These are phyloP conservation scores for Halisarca cf. caerulea DNA, from an alignment of 37 sponge, comb jelly and placozoan species.

Conservation along the genomic window DNA sequence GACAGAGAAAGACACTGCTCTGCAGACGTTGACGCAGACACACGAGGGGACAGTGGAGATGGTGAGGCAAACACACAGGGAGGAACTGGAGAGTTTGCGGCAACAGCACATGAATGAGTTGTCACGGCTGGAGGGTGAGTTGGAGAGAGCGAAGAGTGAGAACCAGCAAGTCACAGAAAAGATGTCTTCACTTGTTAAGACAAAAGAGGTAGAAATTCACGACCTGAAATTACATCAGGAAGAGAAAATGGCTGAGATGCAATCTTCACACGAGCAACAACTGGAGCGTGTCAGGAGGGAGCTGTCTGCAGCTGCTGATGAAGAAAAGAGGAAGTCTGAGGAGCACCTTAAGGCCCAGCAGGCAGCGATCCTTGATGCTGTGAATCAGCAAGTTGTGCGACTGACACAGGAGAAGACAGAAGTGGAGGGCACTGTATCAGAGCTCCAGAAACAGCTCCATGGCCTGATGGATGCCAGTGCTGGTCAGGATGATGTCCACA, in stretches of 20 bases:
- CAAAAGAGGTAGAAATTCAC: too few species aligned
- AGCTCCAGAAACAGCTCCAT: not conserved
- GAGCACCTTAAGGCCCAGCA: slow-evolving; percentile 37
- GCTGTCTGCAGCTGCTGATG: too few species aligned
- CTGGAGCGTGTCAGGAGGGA: too few species aligned
- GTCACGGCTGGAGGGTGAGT: not conserved
- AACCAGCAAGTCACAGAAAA: not conserved
- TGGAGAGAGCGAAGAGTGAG: not conserved
- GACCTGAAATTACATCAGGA: too few species aligned
- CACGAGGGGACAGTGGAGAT: slow-evolving; percentile 44
- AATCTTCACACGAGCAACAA: too few species aligned
- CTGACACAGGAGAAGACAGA: not conserved
- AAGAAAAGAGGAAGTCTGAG: too few species aligned
- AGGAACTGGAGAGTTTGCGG: slow-evolving; percentile 14
- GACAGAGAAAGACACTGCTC: not conserved
- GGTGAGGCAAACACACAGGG: slow-evolving; percentile 30
- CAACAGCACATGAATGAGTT: slow-evolving; percentile 21
- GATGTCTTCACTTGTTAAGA: not conserved
- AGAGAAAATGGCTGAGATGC: too few species aligned
- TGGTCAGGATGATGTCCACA: slow-evolving; percentile 9
- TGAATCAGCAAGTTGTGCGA: not conserved
- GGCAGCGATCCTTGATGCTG: slow-evolving; percentile 10
- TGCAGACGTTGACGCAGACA: slow-evolving; percentile 15
- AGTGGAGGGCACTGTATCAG: not conserved
- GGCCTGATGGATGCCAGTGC: not conserved